phyloP scores from a whole-genome alignment of 1,140 invertebrate species.

The Scaptomyza hsui region DNA sequence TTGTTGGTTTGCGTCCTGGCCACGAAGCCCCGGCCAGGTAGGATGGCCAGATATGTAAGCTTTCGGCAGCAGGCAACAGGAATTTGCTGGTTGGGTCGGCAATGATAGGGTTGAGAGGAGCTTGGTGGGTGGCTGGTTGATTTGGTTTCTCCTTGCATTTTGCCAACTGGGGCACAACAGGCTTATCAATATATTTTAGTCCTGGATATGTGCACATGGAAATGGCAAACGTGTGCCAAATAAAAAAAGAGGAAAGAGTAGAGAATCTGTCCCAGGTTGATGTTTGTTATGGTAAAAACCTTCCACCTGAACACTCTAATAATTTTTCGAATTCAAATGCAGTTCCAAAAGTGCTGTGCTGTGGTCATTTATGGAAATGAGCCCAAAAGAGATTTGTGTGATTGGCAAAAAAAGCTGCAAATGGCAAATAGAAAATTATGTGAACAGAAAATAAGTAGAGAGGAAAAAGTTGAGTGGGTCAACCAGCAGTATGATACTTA shows the following conservation, averaged over 20 bases:
- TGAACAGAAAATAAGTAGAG: constrained; percentile 1
- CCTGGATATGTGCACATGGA: constrained; percentile 26
- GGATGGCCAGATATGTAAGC: constrained; percentile 48
- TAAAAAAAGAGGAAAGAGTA: no score
- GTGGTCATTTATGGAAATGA: constrained; percentile 58
- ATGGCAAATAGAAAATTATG: constrained; percentile 11
- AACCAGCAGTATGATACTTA: neutral
- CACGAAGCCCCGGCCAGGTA: constrained; percentile 51
- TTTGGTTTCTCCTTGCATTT: constrained; percentile 27
- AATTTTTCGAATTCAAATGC: constrained; percentile 46
- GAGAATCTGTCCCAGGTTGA: constrained; percentile 61
- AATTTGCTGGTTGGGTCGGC: constrained; percentile 13
- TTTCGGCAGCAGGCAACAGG: constrained; percentile 28
- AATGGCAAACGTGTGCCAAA: constrained; percentile 35
- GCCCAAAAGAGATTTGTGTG: constrained; percentile 34
- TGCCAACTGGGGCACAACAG: constrained; percentile 47
- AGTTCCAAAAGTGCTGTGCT: constrained; percentile 32
- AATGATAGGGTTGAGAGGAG: neutral
- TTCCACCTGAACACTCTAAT: constrained; percentile 40
- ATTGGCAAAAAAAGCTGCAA: constrained; percentile 17
- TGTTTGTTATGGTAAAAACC: constrained; percentile 71
- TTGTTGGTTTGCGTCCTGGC: constrained; percentile 51
- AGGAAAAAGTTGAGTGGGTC: neutral
- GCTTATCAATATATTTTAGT: constrained; percentile 56
- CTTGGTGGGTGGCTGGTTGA: neutral